Percentiles rank a stretch among this genome's conserved stretches.
Evolutionary conservation across 2,113 vertebrate species (phyloP).

Genomic region (Eulacestoma nigropectus): DNA sequence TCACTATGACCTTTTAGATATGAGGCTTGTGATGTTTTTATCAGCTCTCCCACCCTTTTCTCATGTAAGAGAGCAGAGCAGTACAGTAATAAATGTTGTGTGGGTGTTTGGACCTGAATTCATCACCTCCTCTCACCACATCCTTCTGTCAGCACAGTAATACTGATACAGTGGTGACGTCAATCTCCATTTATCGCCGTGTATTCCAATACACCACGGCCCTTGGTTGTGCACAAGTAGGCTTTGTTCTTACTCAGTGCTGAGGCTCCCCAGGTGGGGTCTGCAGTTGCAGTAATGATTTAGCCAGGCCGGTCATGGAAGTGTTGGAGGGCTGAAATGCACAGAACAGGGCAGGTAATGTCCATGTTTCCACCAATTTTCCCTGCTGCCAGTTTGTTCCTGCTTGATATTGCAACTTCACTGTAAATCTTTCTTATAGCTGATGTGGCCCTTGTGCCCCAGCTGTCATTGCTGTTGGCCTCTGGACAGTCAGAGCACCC

Average conservation of each 20-base stretch:
- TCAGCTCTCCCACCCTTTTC: constrained; percentile 53
- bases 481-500: background rate
- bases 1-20: constrained; percentile 5
- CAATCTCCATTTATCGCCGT: background rate
- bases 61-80: background rate
- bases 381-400: background rate
- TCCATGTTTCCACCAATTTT: background rate
- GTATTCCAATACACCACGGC: background rate
- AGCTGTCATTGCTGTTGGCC: background rate
- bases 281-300: background rate
- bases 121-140: constrained; percentile 54
- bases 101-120: constrained; percentile 32
- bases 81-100: constrained; percentile 22
- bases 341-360: constrained; percentile 24
- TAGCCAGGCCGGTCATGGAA: background rate
- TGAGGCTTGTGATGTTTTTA: background rate
- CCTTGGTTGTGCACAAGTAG: background rate
- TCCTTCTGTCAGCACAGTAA: constrained; percentile 52
- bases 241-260: background rate
- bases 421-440: background rate
- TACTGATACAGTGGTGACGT: constrained; percentile 47
- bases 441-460: background rate
- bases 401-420: background rate
- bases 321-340: background rate
- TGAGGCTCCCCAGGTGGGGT: background rate